Conservation (phyloP, 2,113 vertebrate genomes). For the Psettodes erumei region DNA sequence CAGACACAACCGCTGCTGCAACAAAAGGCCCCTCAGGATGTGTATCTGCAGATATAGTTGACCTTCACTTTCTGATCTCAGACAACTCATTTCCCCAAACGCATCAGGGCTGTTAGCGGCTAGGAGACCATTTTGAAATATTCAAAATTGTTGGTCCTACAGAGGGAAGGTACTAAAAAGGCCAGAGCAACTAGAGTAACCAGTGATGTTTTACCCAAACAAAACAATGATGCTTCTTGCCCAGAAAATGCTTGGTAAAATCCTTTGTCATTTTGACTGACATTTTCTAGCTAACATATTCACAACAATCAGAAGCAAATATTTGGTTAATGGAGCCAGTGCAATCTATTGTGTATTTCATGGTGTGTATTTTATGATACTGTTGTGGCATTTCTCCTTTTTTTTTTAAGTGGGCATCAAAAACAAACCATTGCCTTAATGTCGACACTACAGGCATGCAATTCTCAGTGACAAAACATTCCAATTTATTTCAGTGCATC, state of each 20-base stretch:
- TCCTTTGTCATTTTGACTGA: no score
- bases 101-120: neutral
- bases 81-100: neutral
- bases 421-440: neutral
- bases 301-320: neutral
- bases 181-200: neutral
- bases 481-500: neutral
- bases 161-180: neutral
- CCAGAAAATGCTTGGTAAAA: conserved; percentile 9
- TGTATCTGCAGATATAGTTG: conserved; percentile 11
- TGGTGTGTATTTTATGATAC: no score
- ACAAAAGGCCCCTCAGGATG: conserved; percentile 47
- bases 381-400: no score
- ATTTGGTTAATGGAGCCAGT: neutral
- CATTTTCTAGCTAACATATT: neutral
- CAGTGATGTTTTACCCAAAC: conserved; percentile 21
- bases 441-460: neutral
- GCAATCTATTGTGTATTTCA: neutral
- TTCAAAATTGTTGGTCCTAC: neutral
- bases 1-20: conserved; percentile 33
- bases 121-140: conserved; percentile 23
- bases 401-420: neutral
- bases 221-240: conserved; percentile 7
- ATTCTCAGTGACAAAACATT: neutral
- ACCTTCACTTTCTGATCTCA: neutral